Evolutionary conservation across 2,888 invertebrate genomes (phyloP), one percentile per base, ranked within the genome.

Genomic region (Thumatha senex): DNA sequence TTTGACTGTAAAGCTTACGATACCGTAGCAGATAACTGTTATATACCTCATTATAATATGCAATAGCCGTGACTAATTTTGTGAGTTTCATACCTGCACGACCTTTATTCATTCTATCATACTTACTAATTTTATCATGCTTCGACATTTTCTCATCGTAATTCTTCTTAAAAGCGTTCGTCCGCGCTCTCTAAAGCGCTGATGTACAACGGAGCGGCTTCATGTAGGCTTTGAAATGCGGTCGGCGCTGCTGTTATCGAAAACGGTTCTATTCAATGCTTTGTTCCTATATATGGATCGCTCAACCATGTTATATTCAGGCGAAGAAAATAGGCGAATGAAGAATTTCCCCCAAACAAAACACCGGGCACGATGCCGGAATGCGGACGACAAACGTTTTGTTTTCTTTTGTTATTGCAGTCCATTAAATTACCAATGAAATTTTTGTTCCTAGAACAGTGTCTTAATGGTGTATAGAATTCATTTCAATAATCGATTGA

Each of bases 21-120:
- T 48, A 42, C 48, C 48, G 48, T 48, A 48, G 11, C 48, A 38
- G 24, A 9, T 42, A 36, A 42, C 61, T 14, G 61, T 64, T 55
- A 55, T 40, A 50, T 41, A 31, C 31, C 42, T 47, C 51, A 63
- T 63, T 64, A 55, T 42, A 58, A 61, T 63, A 49, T 51, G 29
- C 7, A 58, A 63, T 54, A 39, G 34, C 40, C 51, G 52, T 51
- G 13, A 15, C 63, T 43, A 63, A 63, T 63, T 46, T 43, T 36
- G 7, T 39, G 9, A 44, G 51, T 56, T n/a, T 48, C 61, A 64
- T 63, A 40, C 30, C 33, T 41, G 45, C 63, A 63, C 63, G 63
- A 61, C 46, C 51, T 41, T 58, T 51, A 56, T 54, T 64, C 55
- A 54, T 44, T 7, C 15, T 33, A 38, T 48, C 61, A 53, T 54